Conservation (phyloP, 1,140 invertebrate species). For the Phenacoccus solenopsis region DNA sequence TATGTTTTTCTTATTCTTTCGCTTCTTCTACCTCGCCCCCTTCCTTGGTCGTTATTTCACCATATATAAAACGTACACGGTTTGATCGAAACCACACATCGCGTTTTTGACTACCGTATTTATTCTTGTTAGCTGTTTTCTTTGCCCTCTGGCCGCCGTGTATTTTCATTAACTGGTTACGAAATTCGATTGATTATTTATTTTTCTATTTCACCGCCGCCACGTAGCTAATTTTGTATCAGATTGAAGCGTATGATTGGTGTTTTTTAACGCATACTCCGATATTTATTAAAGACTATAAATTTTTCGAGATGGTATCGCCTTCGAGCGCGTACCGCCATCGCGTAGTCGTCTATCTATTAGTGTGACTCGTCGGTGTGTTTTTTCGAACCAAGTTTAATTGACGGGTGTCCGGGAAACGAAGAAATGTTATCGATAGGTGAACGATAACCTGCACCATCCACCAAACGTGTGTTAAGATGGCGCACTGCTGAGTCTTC, state of each 20-base stretch:
- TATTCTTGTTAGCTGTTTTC: background rate
- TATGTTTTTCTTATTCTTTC: background rate
- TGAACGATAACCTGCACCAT: too few species aligned
- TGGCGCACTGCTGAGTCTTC: too few species aligned
- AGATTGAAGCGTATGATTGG: background rate
- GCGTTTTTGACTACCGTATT: background rate
- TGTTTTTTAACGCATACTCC: background rate
- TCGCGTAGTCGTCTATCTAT: background rate
- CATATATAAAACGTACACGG: background rate
- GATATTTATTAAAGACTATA: background rate
- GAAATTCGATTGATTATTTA: background rate
- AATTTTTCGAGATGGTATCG: background rate
- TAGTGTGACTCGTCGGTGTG: background rate
- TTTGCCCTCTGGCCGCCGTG: background rate
- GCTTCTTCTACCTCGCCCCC: background rate
- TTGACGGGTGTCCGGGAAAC: background rate
- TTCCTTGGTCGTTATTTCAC: background rate
- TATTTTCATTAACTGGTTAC: background rate
- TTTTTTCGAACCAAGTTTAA: background rate
- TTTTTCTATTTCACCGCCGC: background rate
- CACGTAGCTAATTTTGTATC: background rate
- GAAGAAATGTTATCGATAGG: background rate
- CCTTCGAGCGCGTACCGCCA: background rate
- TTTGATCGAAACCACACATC: background rate
- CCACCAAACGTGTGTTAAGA: too few species aligned